Percentiles rank a stretch among this genome's conserved stretches.
phyloP scores from a whole-genome alignment of 2,113 vertebrate species.

The Phalacrocorax aristotelis region DNA sequence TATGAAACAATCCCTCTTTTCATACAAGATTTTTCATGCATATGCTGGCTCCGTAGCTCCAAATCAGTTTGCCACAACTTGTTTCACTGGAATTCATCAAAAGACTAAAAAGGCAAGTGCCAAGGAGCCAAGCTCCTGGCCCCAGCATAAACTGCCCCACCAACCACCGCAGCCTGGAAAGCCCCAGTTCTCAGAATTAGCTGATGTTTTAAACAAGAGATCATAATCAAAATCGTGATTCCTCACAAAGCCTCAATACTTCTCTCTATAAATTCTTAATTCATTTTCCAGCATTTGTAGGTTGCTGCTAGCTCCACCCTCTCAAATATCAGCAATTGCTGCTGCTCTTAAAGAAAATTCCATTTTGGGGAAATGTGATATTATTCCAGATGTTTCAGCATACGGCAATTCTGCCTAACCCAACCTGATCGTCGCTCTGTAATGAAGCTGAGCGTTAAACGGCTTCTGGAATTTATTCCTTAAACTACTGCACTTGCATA shows the following conservation, averaged over 20 bases:
- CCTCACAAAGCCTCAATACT: conserved; percentile 1
- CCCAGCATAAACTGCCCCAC: not conserved
- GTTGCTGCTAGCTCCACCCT: conserved; percentile 1
- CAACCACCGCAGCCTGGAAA: not conserved
- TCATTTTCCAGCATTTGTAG: conserved; percentile 32
- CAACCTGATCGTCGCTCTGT: not conserved
- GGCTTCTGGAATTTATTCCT: conserved; percentile 63
- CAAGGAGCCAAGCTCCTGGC: not conserved
- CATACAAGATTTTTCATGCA: conserved; percentile 59
- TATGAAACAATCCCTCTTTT: conserved; percentile 29
- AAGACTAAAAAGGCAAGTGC: conserved; percentile 32
- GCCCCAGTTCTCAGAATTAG: not conserved
- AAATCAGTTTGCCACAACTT: conserved; percentile 66
- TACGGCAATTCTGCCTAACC: not conserved
- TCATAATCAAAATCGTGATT: not conserved
- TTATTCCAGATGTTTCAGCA: conserved; percentile 68
- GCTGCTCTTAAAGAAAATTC: conserved; percentile 53
- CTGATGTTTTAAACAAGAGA: not conserved
- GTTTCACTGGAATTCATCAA: conserved; percentile 62
- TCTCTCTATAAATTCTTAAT: conserved; percentile 16
- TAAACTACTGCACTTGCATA: conserved; percentile 34
- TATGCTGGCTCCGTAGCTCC: conserved; percentile 39
- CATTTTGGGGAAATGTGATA: conserved; percentile 40
- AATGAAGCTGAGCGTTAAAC: conserved; percentile 15
- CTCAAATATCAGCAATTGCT: conserved; percentile 20